Evolutionary conservation across 64 coral and sea anemone species (phyloP).

Genomic region (Hydrozoanthus tunicans): DNA sequence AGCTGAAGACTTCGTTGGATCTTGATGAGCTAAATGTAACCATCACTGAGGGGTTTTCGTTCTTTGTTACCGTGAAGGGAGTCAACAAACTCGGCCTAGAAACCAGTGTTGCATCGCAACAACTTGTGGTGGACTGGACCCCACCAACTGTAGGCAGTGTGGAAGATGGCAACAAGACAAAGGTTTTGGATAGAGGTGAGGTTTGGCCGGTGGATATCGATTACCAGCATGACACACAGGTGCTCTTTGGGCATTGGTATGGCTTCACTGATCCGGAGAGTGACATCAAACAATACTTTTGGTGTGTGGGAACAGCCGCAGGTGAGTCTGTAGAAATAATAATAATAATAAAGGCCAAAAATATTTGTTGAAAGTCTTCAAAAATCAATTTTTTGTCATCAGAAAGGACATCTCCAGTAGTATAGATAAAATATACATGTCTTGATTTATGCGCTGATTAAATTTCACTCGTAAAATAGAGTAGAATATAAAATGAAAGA

Average conservation of each 20-base stretch:
- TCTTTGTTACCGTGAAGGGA: conserved; percentile 76
- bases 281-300: conserved; percentile 70
- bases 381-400: not conserved
- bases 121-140: conserved; percentile 84
- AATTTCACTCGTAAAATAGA: no score
- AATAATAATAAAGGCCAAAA: not conserved
- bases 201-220: conserved; percentile 61
- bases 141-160: conserved; percentile 71
- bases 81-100: conserved; percentile 76
- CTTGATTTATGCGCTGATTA: no score
- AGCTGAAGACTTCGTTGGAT: conserved; percentile 73
- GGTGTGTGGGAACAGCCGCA: conserved; percentile 78
- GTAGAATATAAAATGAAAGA: no score
- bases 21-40: conserved; percentile 81
- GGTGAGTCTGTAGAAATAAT: conserved; percentile 37
- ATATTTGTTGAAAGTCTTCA: not conserved
- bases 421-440: no score
- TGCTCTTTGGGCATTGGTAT: conserved; percentile 69
- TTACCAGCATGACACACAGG: conserved; percentile 54
- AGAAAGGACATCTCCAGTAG: not conserved
- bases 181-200: not conserved
- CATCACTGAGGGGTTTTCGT: conserved; percentile 61
- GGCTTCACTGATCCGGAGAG: conserved; percentile 82
- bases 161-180: conserved; percentile 70
- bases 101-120: conserved; percentile 53